A percentile compares a stretch with the other conserved stretches of the same genome.
Evolutionary conservation across 2,888 invertebrate genomes (phyloP).

Genomic region (Eupithecia insigniata): DNA sequence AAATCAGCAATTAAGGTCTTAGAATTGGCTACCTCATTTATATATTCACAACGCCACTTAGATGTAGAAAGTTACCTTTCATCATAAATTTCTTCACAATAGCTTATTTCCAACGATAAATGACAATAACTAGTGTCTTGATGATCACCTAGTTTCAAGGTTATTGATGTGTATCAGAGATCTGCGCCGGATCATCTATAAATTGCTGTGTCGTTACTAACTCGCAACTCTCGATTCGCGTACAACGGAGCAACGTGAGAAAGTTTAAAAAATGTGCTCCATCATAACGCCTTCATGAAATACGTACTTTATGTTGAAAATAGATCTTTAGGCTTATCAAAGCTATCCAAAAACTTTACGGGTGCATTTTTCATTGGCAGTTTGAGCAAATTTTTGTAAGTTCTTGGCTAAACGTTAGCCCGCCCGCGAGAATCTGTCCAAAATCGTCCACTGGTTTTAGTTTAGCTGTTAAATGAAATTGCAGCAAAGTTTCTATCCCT

Average conservation of each 20-base stretch:
- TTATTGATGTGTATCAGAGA: conserved; percentile 8
- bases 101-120: neutral
- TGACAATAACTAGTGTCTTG: neutral
- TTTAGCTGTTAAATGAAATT: neutral
- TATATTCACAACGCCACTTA: neutral
- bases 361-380: neutral
- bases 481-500: neutral
- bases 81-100: neutral
- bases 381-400: neutral
- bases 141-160: conserved; percentile 10
- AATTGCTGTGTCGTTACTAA: conserved; percentile 4
- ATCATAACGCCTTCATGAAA: conserved; percentile 13
- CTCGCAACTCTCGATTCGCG: conserved; percentile 17
- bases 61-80: neutral
- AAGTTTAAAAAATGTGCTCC: conserved; percentile 28
- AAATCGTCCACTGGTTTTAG: neutral
- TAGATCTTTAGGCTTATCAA: neutral
- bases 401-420: neutral
- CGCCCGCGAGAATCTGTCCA: neutral
- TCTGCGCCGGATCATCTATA: conserved; percentile 8
- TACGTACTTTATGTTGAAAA: neutral
- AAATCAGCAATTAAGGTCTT: neutral
- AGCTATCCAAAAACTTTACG: neutral
- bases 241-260: conserved; percentile 24
- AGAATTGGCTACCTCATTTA: neutral